phyloP scores from a whole-genome alignment of 2,113 vertebrate genomes.

The Thinocorus orbignyianus region DNA sequence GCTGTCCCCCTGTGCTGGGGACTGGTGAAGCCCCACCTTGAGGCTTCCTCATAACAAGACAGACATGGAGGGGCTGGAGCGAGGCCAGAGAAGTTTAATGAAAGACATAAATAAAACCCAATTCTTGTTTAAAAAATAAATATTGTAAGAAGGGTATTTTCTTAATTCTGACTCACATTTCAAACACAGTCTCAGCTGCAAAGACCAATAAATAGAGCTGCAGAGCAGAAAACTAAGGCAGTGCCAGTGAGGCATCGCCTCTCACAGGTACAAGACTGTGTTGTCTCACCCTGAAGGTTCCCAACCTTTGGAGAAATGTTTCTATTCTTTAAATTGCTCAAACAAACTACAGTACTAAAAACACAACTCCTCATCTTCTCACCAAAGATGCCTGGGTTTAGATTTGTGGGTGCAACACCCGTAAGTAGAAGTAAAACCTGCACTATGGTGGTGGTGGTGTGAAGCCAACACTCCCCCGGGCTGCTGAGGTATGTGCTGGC shows the following conservation, averaged over 20 bases:
- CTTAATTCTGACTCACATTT: not conserved
- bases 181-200: not conserved
- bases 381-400: not conserved
- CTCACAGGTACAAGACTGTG: not conserved
- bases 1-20: not conserved
- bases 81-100: not conserved
- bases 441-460: not conserved
- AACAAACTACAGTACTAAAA: not conserved
- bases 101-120: not conserved
- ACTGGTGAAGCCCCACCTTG: not conserved
- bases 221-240: not conserved
- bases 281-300: not conserved
- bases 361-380: not conserved
- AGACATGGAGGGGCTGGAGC: not conserved
- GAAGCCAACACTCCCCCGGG: not conserved
- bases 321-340: not conserved
- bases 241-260: not conserved
- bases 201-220: not conserved
- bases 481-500: fast-evolving
- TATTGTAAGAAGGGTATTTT: not conserved
- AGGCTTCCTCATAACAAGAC: not conserved
- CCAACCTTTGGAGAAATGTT: not conserved
- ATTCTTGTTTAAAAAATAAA: not conserved
- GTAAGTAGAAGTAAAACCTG: not conserved
- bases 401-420: not conserved